phyloP scores from a whole-genome alignment of 2,797 vertebrate species.

The Numenius phaeopus region DNA sequence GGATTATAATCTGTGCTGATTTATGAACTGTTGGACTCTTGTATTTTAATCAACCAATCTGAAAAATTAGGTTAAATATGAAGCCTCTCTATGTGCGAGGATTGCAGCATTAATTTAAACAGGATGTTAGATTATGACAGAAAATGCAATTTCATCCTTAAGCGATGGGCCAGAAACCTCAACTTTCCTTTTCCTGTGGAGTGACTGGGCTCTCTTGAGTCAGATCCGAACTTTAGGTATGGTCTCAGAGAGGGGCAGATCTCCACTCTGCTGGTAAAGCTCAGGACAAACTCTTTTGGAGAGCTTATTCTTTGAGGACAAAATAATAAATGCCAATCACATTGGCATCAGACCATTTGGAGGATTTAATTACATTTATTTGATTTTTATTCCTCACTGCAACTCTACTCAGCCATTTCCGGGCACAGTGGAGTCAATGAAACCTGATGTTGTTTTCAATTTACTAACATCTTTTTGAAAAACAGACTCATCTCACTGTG shows the following conservation, averaged over 20 bases:
- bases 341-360: neutral
- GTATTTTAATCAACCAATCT: conserved; percentile 6
- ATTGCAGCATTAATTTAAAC: conserved; percentile 31
- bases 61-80: conserved; percentile 8
- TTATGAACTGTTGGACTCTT: neutral
- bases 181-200: neutral
- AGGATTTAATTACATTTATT: conserved; percentile 50
- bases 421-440: conserved; percentile 17
- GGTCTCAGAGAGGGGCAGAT: neutral
- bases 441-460: conserved; percentile 35
- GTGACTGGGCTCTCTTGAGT: neutral
- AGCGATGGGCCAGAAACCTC: neutral
- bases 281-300: neutral
- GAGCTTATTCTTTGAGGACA: neutral
- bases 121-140: neutral
- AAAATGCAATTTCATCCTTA: neutral
- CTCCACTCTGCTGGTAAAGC: neutral
- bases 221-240: neutral
- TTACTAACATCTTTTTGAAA: conserved; percentile 15
- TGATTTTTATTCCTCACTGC: conserved; percentile 33
- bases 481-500: neutral
- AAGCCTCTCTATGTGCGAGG: neutral
- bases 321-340: conserved; percentile 35
- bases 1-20: conserved; percentile 61
- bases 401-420: neutral